Conservation (phyloP, 1,140 invertebrate genomes). For the Cylas formicarius region DNA sequence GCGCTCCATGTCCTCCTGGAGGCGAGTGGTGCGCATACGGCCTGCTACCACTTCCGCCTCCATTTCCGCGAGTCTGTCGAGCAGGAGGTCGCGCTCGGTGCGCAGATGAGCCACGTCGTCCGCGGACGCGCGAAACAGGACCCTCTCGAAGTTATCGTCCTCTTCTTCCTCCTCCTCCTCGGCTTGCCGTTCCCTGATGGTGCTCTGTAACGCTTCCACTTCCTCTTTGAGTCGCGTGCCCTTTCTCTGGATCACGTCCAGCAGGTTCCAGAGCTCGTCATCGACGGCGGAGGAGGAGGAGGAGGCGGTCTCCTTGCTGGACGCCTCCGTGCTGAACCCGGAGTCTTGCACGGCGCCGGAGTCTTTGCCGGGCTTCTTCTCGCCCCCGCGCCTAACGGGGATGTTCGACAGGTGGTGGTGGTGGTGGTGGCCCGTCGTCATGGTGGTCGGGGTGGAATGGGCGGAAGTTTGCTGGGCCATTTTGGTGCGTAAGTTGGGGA, state of each 20-base stretch:
- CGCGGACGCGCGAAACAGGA: conserved; percentile 41
- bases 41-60: conserved; percentile 53
- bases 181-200: conserved; percentile 40
- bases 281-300: conserved; percentile 52
- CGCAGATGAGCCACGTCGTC: conserved; percentile 50
- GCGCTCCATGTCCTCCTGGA: conserved; percentile 53
- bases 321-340: conserved; percentile 77
- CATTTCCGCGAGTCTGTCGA: conserved; percentile 43
- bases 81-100: conserved; percentile 60
- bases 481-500: conserved; percentile 78
- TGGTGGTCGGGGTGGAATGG: conserved; percentile 43
- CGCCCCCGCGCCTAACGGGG: conserved; percentile 44
- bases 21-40: conserved; percentile 53
- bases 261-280: conserved; percentile 75
- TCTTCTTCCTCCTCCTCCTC: conserved; percentile 46
- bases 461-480: conserved; percentile 48
- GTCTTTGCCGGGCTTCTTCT: conserved; percentile 51
- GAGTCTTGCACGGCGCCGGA: conserved; percentile 70
- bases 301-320: conserved; percentile 66
- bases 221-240: conserved; percentile 69
- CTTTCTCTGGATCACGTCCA: conserved; percentile 77
- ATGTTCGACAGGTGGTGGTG: conserved; percentile 34
- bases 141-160: conserved; percentile 44
- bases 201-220: conserved; percentile 53
- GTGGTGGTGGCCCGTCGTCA: conserved; percentile 24